Evolutionary conservation across 2,888 invertebrate species (phyloP), one percentile per base, ranked within the genome.

Genomic region (Arge pagana): DNA sequence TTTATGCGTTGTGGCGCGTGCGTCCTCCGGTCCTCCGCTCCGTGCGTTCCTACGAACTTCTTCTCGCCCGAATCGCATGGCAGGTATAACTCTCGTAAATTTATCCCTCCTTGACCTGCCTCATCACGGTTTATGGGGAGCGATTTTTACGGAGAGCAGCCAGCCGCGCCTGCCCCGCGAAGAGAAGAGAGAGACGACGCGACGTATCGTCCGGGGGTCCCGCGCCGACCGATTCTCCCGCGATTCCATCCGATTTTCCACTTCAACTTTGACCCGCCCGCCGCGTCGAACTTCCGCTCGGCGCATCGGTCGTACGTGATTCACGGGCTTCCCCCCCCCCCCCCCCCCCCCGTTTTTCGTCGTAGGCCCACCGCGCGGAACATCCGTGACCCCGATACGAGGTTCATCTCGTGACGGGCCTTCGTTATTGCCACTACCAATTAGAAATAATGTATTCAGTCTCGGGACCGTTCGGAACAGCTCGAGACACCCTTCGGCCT

Each of bases 1-100:
- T 72, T 72, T 71, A 71, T 72, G 72, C 63, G 67, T 66, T 66
- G 65, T 63, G 60, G 60, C 61, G 56, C 59, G 58, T 60, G 28
- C 19, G 18, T 48, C 33, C 30, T 51, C 11, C n/a, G 42, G n/a
- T n/a, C n/a, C n/a, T n/a, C 28, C 33, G 33, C 30, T 21, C n/a
- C 45, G 45, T 45, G 33, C 45, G 23, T 21, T 26, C n/a, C 28
- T 8, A 3, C n/a, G 16, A n/a, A 13, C n/a, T n/a, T n/a, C 8
- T 33, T 63, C 64, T 57, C 56, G 57, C 18, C 19, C 18, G 19
- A 42, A 42, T 42, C 42, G 42, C 24, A 54, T 56, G 56, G 56
- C 65, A 64, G 65, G 61, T 67, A 63, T 61, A 55, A n/a, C 57
- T 60, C 60, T 64, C 63, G 66, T 64, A 56, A 64, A 64, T 65